Base-by-base conservation (phyloP, 2,113 vertebrate genomes). In the Urocynchramus pylzowi region DNA sequence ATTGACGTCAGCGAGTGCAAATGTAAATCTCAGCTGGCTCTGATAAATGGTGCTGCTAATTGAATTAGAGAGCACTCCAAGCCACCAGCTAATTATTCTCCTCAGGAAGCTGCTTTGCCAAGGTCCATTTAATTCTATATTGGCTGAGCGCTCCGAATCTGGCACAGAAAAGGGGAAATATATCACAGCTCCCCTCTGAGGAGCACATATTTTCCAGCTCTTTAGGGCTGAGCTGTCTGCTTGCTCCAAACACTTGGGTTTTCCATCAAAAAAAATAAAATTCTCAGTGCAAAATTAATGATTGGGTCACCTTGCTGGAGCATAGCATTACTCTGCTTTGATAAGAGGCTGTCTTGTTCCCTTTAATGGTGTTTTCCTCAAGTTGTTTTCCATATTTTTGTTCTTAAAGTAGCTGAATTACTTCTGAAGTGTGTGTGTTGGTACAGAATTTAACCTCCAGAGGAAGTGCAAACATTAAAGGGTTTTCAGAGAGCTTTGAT, bases 61-160 rank as follows among this genome's bases (percentile, higher is more conserved):
- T 98, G 97, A 98, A 98, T 98, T 97, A 98, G 97, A 97, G 97
- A 97, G 96, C 92, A 95, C 97, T 97, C 85, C 50, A n/a, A 97
- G 97, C 95, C 84, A 76, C 93, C 91, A 94, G 96, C 98, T 98
- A 97, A 98, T 98, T 97, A 97, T 61, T 94, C 97, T 93, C 31
- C 92, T 96, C 92, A 90, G 98, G 95, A 97, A 93, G 69, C 96
- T 90, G 96, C 96, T 98, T 97, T 98, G 97, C 97, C 97, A 93
- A 94, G 84, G 79, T 96, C 93, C 95, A 84, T 97, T 98, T 98
- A 94, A 94, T 98, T 96, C 97, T 97, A 88, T 96, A 96, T 95
- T 91, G 84, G 95, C 93, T 92, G 91, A 97, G 81, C 17, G 63
- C 95, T 97, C 94, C 4, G 27, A 95, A 87, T 92, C 93, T 97